Base-by-base conservation (phyloP, 2,797 vertebrate species). In the Sorex maritimensis region DNA sequence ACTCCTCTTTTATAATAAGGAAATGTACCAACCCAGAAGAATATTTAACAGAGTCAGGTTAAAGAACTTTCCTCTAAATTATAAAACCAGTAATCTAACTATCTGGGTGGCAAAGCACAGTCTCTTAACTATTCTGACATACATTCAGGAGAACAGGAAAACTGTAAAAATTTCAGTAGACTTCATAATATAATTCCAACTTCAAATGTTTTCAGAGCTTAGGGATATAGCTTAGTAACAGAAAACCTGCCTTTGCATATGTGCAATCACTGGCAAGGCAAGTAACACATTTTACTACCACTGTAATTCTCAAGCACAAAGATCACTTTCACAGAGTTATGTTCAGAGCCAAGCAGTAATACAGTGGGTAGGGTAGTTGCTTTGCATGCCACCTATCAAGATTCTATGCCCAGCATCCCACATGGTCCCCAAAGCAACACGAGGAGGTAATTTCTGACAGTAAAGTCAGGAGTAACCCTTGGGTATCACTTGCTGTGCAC, bases 281-380 rank as follows among this genome's bases (percentile, higher is more conserved):
- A 92, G 77, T 12, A 15, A 26, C 88, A 63, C 80, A 10, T 85
- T 67, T 89, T 58, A 74, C 23, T 87, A 77, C 38, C 24, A 92
- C 21, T 84, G 30, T 49, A 85, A 93, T 86, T 75, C 88, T 69
- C 34, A 91, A 81, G 49, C 81, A 72, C 8, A 89, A 41, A 75
- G 71, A 72, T 6, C 92, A 52, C 80, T 93, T 90, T 85, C 61
- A 86, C 86, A 95, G 93, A 73, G 77, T 88, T 61, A 61, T 61
- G 17, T 61, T 61, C 19, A 21, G 58, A 21, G 58, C 58, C 58
- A 61, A 23, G 21, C 14, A 61, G 21, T 19, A 61, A 23, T 61
- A 61, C 58, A 23, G 58, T 19, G 21, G 17, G 19, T 19, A 61
- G 17, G 58, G 17, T 61, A 7, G 21, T 61, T 19, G 58, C 58